Evolutionary conservation across 2,113 vertebrate genomes (phyloP).

Genomic region (Pteropus alecto): DNA sequence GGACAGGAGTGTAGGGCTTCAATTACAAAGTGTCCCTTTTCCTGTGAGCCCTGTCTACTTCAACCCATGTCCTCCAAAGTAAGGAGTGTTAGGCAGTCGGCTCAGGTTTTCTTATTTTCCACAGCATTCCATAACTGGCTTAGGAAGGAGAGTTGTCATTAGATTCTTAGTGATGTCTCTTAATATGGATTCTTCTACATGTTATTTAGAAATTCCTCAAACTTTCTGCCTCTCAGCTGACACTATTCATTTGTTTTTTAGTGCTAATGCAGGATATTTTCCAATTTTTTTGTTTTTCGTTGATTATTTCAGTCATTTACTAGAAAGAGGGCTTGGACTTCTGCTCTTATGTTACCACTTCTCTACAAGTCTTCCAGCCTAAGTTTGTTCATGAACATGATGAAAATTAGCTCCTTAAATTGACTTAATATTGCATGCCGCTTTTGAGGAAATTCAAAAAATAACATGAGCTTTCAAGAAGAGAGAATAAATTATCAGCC

Average conservation of each 20-base stretch:
- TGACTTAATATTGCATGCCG: neutral
- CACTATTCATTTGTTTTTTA: neutral
- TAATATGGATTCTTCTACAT: neutral
- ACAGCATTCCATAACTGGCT: neutral
- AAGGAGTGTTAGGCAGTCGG: neutral
- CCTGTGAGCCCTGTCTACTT: neutral
- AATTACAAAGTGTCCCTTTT: neutral
- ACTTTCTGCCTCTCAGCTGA: neutral
- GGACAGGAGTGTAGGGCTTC: neutral
- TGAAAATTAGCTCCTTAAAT: neutral
- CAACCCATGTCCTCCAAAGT: neutral
- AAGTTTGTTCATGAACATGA: neutral
- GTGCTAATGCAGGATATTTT: neutral
- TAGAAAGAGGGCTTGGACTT: neutral
- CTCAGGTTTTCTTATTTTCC: neutral
- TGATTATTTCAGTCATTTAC: neutral
- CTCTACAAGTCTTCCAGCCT: neutral
- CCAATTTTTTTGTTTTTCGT: neutral
- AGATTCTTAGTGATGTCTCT: neutral
- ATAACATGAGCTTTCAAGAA: neutral
- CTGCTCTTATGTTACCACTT: neutral
- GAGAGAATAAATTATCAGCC: slow-evolving; percentile 7
- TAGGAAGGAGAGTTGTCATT: neutral
- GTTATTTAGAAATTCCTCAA: neutral
- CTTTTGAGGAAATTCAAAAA: slow-evolving; percentile 50